These are phyloP conservation scores for Chlorocebus sabaeus DNA, from an alignment of 2,113 vertebrate species.

Conservation along the genomic window DNA sequence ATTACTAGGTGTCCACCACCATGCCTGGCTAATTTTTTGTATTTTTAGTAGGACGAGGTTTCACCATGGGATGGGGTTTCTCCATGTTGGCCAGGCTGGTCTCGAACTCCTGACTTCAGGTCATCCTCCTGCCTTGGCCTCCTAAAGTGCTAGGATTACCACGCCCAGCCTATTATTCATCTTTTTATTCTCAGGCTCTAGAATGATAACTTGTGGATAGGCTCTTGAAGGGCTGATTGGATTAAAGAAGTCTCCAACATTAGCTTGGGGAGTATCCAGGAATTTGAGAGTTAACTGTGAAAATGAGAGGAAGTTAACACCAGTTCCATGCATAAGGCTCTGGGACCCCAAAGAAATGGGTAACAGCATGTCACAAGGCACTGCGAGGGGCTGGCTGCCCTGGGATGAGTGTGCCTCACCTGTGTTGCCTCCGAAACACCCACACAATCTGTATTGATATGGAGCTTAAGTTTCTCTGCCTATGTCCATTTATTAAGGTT, in stretches of 20 bases:
- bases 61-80: too few relatives aligned
- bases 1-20: too few relatives aligned
- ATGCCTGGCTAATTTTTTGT: too few relatives aligned
- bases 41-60: too few relatives aligned
- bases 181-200: neutral
- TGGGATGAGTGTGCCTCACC: neutral
- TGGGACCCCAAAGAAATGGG: neutral
- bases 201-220: neutral
- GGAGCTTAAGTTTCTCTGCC: neutral
- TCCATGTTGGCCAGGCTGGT: too few relatives aligned
- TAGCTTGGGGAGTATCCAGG: neutral
- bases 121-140: too few relatives aligned
- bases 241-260: neutral
- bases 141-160: too few relatives aligned
- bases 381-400: accelerated
- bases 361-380: neutral
- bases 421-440: neutral
- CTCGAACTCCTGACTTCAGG: too few relatives aligned
- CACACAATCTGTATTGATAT: neutral
- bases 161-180: neutral
- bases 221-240: neutral
- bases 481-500: neutral
- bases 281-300: neutral
- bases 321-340: neutral
- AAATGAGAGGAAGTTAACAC: neutral